Evolutionary conservation across 2,888 invertebrate genomes (phyloP), one percentile per base, ranked within the genome.

Genomic region (Leistus spinibarbis): DNA sequence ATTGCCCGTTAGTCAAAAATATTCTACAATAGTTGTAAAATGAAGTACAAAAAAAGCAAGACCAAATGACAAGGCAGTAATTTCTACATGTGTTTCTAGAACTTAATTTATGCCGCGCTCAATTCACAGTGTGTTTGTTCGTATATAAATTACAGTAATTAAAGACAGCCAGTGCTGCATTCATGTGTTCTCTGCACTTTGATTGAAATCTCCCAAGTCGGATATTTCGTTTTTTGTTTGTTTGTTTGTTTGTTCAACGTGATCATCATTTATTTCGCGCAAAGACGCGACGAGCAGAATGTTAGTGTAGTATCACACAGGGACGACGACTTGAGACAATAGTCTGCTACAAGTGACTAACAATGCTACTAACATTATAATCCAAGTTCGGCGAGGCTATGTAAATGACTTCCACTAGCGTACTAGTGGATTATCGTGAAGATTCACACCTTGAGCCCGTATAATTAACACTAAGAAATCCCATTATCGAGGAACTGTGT

Each of bases 391-490:
- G 20, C 60, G 60, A 10, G 60, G 60, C 60, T 60, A 60, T 60
- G 60, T 68, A 68, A 75, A 69, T 75, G 75, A 74, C 68, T 68
- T 74, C 57, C 65, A 40, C 67, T 40, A 66, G 57, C 60, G 67
- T 73, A 23, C 54, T 22, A 60, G 40, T 60, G 75, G 75, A 75
- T 75, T 75, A 75, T 75, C 69, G n/a, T n/a, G 23, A 75, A 75
- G 75, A 75, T 75, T 75, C 75, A 63, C 75, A 75, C 75, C 75
- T 75, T 75, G 69, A 75, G 68, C 75, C 54, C 19, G 40, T 60
- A 65, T 75, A 75, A 75, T 75, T 75, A 75, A 75, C 75, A 75
- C 75, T 75, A 54, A 40, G 75, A 75, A 75, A 75, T 75, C 75
- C 75, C 75, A 75, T 75, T 75, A 75, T 54, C 69, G 63, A 22